Base-by-base conservation (phyloP, 1,140 invertebrate genomes). In the Spodoptera litura region DNA sequence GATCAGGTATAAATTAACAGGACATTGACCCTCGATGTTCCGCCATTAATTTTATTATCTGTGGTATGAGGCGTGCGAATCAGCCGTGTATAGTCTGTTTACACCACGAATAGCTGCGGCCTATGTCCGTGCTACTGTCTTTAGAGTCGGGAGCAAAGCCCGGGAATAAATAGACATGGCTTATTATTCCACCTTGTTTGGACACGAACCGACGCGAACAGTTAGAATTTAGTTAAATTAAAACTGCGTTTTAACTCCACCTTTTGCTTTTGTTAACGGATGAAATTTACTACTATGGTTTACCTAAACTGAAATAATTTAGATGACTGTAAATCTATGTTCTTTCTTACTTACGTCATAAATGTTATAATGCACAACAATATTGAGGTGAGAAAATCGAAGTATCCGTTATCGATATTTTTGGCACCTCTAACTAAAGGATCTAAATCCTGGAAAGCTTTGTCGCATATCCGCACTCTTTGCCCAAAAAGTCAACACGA, bases 171-270 rank as follows among this genome's bases (percentile, higher is more conserved):
- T 75, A 75, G 73, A 61, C 56, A 12, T 25, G 38, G n/a, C 59
- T 52, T 75, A 75, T 75, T 75, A 75, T 75, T 75, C 49, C 31
- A 75, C 73, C 59, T 75, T 62, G 73, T 75, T 75, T 64, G 73
- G 58, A 62, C 68, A 71, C 58, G 25, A 2, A 27, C 2, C 61
- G 13, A 58, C 38, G 38, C 25, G 12, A 25, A 62, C 49, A 31
- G 31, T 51, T 75, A 49, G 44, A 25, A 38, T 74, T 58, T 9
- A 35, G 15, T 12, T 62, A 11, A 13, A 31, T 15, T 27, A 38
- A 4, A 66, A 38, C 38, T 5, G 13, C 2, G 62, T 66, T 66
- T 66, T 51, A 66, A 25, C 62, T 66, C 35, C 25, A 20, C 44
- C 11, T 74, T 31, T 31, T 31, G 31, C 31, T 31, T 31, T 31